phyloP scores from a whole-genome alignment of 2,797 vertebrate genomes.

The Takifugu ocellatus region DNA sequence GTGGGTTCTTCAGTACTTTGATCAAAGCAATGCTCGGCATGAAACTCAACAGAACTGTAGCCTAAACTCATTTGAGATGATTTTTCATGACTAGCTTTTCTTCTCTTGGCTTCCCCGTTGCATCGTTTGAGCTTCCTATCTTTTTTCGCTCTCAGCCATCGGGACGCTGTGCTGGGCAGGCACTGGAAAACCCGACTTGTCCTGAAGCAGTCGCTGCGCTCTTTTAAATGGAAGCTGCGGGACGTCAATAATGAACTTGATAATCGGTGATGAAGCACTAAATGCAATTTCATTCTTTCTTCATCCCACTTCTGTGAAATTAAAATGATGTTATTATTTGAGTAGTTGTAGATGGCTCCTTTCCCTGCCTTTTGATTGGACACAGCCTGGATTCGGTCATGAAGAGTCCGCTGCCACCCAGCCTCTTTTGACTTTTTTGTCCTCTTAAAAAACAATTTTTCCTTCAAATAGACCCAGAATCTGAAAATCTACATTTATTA shows the following conservation, averaged over 20 bases:
- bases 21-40: too few species aligned
- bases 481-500: neutral
- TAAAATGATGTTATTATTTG: conserved; percentile 52
- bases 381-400: conserved; percentile 16
- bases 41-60: too few species aligned
- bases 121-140: too few species aligned
- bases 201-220: neutral
- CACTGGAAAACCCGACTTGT: conserved; percentile 4
- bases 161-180: too few species aligned
- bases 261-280: conserved; percentile 36
- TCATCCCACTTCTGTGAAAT: conserved; percentile 47
- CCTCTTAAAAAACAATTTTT: neutral
- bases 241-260: conserved; percentile 42
- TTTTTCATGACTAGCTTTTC: too few species aligned
- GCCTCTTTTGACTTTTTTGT: conserved; percentile 9
- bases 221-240: conserved; percentile 22
- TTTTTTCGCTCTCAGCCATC: too few species aligned
- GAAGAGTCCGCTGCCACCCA: conserved; percentile 1
- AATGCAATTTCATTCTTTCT: conserved; percentile 44
- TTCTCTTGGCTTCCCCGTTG: too few species aligned
- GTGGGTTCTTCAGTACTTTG: too few species aligned
- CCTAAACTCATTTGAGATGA: too few species aligned
- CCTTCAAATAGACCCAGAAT: neutral
- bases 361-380: conserved; percentile 21
- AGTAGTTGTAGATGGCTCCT: conserved; percentile 25